Percentiles rank a stretch among this genome's conserved stretches.
phyloP scores from a whole-genome alignment of 2,888 invertebrate genomes.

The Agrenia bidenticulata region DNA sequence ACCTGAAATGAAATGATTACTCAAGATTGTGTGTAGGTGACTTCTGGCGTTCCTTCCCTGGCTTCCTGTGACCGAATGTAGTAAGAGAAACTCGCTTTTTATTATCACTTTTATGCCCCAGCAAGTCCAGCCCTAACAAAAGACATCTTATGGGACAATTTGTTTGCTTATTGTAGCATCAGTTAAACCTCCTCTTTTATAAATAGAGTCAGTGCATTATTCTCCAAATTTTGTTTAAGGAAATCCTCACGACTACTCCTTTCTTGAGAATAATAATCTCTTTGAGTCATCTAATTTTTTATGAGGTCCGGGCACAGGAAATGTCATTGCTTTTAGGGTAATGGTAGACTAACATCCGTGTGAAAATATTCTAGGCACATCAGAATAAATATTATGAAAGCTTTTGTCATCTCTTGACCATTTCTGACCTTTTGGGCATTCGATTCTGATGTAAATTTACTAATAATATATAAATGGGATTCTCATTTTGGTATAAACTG shows the following conservation, averaged over 20 bases:
- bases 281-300: background rate
- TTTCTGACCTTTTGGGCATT: no score
- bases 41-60: constrained; percentile 13
- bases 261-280: background rate
- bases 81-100: constrained; percentile 21
- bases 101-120: constrained; percentile 38
- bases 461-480: no score
- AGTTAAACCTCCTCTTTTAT: constrained; percentile 2
- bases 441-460: no score
- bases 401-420: no score
- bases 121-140: constrained; percentile 24
- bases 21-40: constrained; percentile 5
- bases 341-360: constrained; percentile 13
- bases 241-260: constrained; percentile 12
- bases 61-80: constrained; percentile 19
- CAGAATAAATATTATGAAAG: no score
- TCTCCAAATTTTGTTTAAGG: constrained; percentile 3
- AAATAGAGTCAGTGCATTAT: background rate
- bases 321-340: background rate
- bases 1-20: no score
- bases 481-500: no score
- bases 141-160: constrained; percentile 16
- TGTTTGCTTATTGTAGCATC: constrained; percentile 20
- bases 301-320: background rate
- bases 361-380: constrained; percentile 5